These are phyloP conservation scores for Oxygymnocypris stewartii DNA, from an alignment of 2,113 vertebrate species.

Conservation along the genomic window DNA sequence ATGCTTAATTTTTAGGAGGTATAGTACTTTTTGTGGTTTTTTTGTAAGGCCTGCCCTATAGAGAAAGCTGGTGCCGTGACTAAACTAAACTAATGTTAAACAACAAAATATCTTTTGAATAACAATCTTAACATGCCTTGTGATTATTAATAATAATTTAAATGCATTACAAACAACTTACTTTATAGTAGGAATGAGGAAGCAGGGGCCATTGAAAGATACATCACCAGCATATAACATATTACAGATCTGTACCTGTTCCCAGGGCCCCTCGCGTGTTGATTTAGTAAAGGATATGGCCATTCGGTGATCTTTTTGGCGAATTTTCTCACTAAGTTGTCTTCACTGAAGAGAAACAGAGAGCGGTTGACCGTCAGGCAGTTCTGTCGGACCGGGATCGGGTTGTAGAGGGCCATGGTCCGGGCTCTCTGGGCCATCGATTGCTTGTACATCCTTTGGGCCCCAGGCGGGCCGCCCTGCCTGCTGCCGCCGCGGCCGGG, in stretches of 20 bases:
- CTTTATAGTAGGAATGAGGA: background rate
- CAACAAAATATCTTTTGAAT: background rate
- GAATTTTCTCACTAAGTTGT: constrained; percentile 95
- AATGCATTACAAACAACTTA: background rate
- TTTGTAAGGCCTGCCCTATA: background rate
- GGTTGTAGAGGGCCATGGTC: constrained; percentile 98
- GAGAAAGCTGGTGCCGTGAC: background rate
- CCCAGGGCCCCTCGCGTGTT: background rate
- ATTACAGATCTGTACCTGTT: constrained; percentile 59
- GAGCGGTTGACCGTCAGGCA: constrained; percentile 98
- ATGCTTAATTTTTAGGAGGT: background rate
- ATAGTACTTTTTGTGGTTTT: background rate
- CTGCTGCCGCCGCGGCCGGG: constrained; percentile 83
- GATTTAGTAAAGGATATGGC: constrained; percentile 84
- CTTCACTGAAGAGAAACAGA: constrained; percentile 97
- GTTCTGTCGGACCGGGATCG: constrained; percentile 96
- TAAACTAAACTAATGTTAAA: background rate
- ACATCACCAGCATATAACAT: constrained; percentile 30
- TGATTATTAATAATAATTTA: background rate
- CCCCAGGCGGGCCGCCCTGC: constrained; percentile 86
- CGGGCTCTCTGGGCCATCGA: constrained; percentile 96
- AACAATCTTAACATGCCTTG: background rate
- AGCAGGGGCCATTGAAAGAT: background rate
- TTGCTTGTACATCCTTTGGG: constrained; percentile 93
- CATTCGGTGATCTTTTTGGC: constrained; percentile 89